These are phyloP conservation scores for Dorcus parallelipipedus DNA, from an alignment of 2,888 invertebrate genomes.

Conservation along the genomic window DNA sequence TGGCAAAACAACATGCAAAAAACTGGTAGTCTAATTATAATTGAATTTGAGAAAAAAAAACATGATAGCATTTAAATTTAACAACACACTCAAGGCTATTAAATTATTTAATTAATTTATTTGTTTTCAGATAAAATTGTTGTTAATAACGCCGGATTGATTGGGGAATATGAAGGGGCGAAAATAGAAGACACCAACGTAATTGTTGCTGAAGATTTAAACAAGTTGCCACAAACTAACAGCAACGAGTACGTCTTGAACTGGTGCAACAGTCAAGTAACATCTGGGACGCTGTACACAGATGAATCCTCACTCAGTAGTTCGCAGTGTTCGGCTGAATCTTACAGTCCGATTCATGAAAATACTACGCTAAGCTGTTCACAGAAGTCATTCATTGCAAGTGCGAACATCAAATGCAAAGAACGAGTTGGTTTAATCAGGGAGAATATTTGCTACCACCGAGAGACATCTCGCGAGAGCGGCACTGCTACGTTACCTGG, in stretches of 20 bases:
- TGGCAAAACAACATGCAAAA: too few relatives aligned
- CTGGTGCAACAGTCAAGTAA: constrained; percentile 39
- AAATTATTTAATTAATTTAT: too few relatives aligned
- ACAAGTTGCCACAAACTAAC: constrained; percentile 38
- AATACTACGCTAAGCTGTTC: neutral
- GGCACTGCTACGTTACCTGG: constrained; percentile 38
- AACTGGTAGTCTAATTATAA: too few relatives aligned
- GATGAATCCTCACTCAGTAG: neutral
- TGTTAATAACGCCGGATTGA: constrained; percentile 57
- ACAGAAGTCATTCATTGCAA: too few relatives aligned
- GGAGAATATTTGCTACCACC: constrained; percentile 9
- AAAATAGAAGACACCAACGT: constrained; percentile 22
- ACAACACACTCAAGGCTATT: too few relatives aligned
- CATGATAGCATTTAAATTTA: too few relatives aligned
- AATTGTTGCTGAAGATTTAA: constrained; percentile 16
- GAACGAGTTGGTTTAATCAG: too few relatives aligned
- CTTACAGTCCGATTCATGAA: neutral
- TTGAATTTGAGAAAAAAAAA: too few relatives aligned
- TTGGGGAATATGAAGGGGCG: constrained; percentile 58
- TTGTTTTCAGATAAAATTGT: constrained; percentile 59
- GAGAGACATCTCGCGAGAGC: constrained; percentile 37
- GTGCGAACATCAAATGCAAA: neutral
- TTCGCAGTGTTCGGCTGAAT: neutral
- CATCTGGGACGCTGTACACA: neutral
- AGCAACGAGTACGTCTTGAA: constrained; percentile 41